Evolutionary conservation across 1,140 invertebrate genomes (phyloP), one percentile per base, ranked within the genome.

Genomic region (Agrilus planipennis): DNA sequence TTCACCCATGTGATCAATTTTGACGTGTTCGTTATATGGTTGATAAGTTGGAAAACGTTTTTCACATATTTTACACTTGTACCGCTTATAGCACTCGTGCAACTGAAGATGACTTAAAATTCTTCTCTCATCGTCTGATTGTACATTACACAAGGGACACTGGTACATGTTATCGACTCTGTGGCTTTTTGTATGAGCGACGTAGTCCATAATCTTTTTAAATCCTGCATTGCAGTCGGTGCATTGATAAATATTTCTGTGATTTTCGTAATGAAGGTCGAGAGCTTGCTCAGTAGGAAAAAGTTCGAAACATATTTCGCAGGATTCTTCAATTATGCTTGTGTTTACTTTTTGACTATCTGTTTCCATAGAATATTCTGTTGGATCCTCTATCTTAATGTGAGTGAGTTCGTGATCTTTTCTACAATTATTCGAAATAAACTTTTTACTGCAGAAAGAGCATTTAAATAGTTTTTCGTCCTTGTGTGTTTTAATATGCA

Each of bases 1-100:
- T 51, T 82, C 79, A 7, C 79, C 79, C 4, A 79, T 82, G 55
- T 82, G 79, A 7, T 77, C 81, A 34, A 78, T 61, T 7, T 80
- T 54, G n/a, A n/a, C n/a, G n/a, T n/a, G n/a, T n/a, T n/a, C n/a
- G n/a, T n/a, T n/a, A n/a, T n/a, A n/a, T n/a, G n/a, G n/a, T n/a
- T n/a, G n/a, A n/a, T n/a, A n/a, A n/a, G n/a, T n/a, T n/a, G 18
- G 15, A 23, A 25, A 23, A 38, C 4, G n/a, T 38, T 11, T 21
- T 1, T 42, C 46, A 25, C 53, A 54, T 30, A 16, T 17, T 15
- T 17, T 39, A 40, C 56, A 58, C n/a, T 40, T 18, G 32, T 56
- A 46, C 21, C 49, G 49, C 28, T 42, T 42, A 34, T 55, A 49
- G 4, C 51, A 34, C 0, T 38, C 39, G 29, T 46, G 44, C 2